phyloP scores from a whole-genome alignment of 2,888 invertebrate species.

The Opisthograptis luteolata region DNA sequence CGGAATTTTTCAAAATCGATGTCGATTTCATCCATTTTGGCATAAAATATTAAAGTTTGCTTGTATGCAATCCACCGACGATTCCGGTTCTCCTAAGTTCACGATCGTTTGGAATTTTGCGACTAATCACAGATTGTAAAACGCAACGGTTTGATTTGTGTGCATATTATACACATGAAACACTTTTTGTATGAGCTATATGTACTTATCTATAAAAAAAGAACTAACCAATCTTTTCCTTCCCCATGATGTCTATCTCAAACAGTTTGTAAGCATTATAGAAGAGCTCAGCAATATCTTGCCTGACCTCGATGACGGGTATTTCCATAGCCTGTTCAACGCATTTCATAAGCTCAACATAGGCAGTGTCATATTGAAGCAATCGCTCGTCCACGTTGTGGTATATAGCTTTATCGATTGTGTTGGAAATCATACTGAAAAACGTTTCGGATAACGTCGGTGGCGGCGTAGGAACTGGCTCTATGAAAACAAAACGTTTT shows the following conservation, averaged over 20 bases:
- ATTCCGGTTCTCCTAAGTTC: no score
- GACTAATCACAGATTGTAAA: no score
- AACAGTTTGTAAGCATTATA: constrained; percentile 61
- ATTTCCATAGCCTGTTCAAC: constrained; percentile 76
- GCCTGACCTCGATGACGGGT: constrained; percentile 62
- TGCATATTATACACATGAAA: no score
- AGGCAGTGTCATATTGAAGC: constrained; percentile 68
- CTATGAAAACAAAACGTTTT: constrained; percentile 42
- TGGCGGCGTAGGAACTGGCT: constrained; percentile 62
- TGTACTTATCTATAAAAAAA: neutral
- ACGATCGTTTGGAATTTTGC: no score
- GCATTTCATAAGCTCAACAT: constrained; percentile 62
- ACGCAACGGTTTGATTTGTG: no score
- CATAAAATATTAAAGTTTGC: no score
- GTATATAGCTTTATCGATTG: constrained; percentile 70
- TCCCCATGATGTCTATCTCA: constrained; percentile 61
- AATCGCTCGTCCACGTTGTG: constrained; percentile 54
- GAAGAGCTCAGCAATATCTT: constrained; percentile 62
- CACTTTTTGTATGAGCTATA: no score
- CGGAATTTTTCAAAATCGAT: no score
- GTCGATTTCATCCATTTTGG: no score
- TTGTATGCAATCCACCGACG: no score
- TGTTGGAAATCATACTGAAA: constrained; percentile 54
- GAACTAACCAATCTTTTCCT: constrained; percentile 62
- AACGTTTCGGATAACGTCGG: constrained; percentile 63